phyloP scores from a whole-genome alignment of 2,888 invertebrate species.

The Teleogryllus oceanicus region DNA sequence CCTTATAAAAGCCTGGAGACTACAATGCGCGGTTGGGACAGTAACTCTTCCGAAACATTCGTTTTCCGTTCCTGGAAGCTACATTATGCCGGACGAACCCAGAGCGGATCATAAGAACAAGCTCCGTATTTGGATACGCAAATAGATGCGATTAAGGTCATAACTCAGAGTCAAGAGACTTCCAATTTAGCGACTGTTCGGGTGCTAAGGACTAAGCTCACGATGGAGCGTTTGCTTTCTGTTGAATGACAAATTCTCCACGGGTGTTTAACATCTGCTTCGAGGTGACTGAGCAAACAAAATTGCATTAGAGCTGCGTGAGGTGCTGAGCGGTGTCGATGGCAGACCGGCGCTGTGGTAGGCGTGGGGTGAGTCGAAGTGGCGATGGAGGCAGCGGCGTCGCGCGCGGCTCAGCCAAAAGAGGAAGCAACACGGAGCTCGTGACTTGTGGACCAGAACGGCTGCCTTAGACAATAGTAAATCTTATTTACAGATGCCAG shows the following conservation, averaged over 20 bases:
- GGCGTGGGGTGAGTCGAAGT: too few relatives aligned
- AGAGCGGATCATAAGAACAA: background rate
- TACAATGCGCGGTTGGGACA: background rate
- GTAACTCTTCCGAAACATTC: background rate
- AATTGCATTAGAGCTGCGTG: background rate
- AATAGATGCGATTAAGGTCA: background rate
- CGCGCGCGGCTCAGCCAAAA: too few relatives aligned
- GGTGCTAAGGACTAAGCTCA: background rate
- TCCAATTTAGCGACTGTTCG: background rate
- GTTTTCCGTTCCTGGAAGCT: too few relatives aligned
- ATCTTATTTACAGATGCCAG: too few relatives aligned
- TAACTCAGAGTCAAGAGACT: background rate
- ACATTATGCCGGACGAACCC: background rate
- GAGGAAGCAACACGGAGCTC: too few relatives aligned
- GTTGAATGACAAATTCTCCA: too few relatives aligned
- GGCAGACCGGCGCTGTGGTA: too few relatives aligned
- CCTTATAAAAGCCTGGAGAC: background rate
- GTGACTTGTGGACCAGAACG: too few relatives aligned
- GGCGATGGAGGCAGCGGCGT: too few relatives aligned
- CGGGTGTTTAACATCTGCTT: background rate
- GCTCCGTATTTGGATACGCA: background rate
- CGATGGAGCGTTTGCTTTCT: background rate
- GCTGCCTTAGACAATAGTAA: too few relatives aligned
- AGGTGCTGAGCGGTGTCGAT: background rate
- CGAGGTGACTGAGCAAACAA: constrained; percentile 18